A percentile compares a stretch with the other conserved stretches of the same genome.
Conservation (phyloP, 2,888 invertebrate genomes). For the Entomobrya multifasciata region DNA sequence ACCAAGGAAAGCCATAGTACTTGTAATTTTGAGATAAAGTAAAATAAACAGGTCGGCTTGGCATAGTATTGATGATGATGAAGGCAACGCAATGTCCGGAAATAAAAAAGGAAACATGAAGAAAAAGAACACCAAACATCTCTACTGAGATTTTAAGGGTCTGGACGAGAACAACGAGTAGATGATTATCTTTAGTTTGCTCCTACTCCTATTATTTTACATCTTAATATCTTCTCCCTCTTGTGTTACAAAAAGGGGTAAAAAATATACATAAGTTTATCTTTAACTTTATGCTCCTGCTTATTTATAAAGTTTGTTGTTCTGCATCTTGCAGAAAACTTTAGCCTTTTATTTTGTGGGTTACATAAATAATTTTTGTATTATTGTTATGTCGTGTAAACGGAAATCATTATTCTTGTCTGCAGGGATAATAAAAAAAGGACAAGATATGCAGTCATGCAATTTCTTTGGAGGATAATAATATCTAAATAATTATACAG, state of each 20-base stretch:
- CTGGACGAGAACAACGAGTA: too few species aligned
- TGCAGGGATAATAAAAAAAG: background rate
- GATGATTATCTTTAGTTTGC: constrained; percentile 13
- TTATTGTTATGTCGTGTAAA: too few species aligned
- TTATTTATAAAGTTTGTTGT: background rate
- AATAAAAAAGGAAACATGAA: background rate
- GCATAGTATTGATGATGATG: background rate
- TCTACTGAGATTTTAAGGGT: too few species aligned
- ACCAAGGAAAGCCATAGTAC: too few species aligned
- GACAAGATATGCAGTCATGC: too few species aligned
- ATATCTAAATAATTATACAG: too few species aligned
- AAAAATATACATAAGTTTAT: background rate
- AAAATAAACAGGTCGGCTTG: background rate
- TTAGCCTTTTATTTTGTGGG: too few species aligned
- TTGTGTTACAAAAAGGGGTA: background rate
- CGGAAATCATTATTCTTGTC: background rate
- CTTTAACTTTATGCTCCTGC: background rate
- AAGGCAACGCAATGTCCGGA: too few species aligned
- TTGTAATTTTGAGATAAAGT: too few species aligned
- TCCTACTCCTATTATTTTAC: constrained; percentile 6
- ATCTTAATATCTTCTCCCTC: background rate
- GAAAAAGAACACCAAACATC: background rate
- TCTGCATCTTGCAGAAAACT: background rate
- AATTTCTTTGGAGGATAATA: too few species aligned
- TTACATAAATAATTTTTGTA: too few species aligned